Base-by-base conservation (phyloP, 2,797 vertebrate genomes). In the Phyllotis vaccarum region DNA sequence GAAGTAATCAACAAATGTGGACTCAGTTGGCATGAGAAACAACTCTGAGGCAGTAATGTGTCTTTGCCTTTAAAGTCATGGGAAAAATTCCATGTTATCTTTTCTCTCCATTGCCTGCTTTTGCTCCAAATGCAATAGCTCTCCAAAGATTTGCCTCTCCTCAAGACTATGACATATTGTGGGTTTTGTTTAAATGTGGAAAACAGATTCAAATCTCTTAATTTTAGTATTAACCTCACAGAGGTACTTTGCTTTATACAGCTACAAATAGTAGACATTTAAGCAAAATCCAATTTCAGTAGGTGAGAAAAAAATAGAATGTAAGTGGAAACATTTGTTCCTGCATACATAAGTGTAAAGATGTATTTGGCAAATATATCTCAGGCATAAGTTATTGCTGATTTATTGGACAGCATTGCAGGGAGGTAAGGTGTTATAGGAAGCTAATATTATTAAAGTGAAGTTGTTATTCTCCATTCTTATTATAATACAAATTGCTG, bases 21-120 rank as follows among this genome's bases (percentile, higher is more conserved):
- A 58, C 54, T 95, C 46, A 93, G 49, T 29, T 94, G 93, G 95
- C 93, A 81, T 31, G 21, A 17, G 22, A 78, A 83, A 58, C 56
- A 78, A 92, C 3, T 31, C 1, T 1, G 76, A 94, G 11, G 54
- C 49, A 49, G 54, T 87, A 89, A 79, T 75, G 13, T 52, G 22
- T 58, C 70, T 89, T 95, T 97, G 95, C 64, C 72, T 81, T 95
- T 95, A 85, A 95, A 93, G 87, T 93, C 49, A 19, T 87, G 86
- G 70, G 37, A 40, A 95, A 76, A 90, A 92, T 94, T 95, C 46
- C 94, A 17, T 74, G 95, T 92, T 93, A 66, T 95, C 94, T 92
- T 34, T 60, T 24, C n/a, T 83, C 24, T 86, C 56, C 66, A 95
- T 92, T 85, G 78, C 21, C 56, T 90, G 78, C 43, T 78, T 95